Evolutionary conservation across 2,888 invertebrate genomes (phyloP), one percentile per base, ranked within the genome.

Genomic region (Athalia circularis): DNA sequence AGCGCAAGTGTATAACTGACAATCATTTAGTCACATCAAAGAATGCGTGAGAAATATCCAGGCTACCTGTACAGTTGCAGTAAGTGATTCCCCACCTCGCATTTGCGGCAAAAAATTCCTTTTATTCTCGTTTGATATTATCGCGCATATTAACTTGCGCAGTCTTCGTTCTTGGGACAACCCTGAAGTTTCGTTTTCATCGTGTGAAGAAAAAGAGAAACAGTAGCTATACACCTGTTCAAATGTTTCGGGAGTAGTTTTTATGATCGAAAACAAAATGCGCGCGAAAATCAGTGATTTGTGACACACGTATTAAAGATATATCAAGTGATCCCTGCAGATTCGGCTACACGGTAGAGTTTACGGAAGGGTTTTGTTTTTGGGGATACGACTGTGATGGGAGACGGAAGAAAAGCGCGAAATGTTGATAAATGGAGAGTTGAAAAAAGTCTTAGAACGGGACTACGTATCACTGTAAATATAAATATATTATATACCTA

Each of bases 401-500:
- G 29, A 29, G 29, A 29, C 11, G 52, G 11, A 52, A 7, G 11
- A 11, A 11, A 52, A 52, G 52, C 29, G 11, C 64, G 3, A 7
- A 9, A 59, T 62, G 61, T 62, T 29, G 57, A 47, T 64, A 64
- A 65, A 65, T 65, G 65, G 13, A 13, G 13, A 65, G 65, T 65
- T 65, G 67, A 54, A 72, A 65, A 77, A 67, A 70, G 70, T 5
- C 4, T 13, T 8, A 77, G 67, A 70, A 65, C 65, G 48, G 15
- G 8, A 65, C 47, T 65, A 59, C 52, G 52, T 65, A 76, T 62
- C 76, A 43, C 68, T 68, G 68, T 68, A 54, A 68, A 68, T 68
- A 68, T 68, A 68, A 68, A 68, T 68, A 68, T 68, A 52, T 68
- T 68, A 29, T 47, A 54, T 52, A 64, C 43, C 50, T 29, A 50